Conservation (phyloP, 2,113 vertebrate genomes). For the Hippocampus barbouri region DNA sequence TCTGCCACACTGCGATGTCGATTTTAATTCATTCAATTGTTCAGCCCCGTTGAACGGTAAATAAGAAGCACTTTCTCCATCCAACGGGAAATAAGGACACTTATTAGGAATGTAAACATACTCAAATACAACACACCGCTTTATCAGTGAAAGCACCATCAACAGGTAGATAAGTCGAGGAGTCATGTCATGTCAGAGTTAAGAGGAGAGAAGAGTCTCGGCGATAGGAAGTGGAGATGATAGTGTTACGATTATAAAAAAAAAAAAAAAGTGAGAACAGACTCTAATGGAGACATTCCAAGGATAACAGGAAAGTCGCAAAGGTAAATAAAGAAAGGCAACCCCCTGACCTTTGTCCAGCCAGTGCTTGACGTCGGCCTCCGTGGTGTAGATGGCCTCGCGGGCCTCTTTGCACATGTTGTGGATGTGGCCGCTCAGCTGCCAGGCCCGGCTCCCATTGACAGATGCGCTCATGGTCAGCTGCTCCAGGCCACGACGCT, state of each 20-base stretch:
- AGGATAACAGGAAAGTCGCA: background rate
- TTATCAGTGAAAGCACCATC: conserved; percentile 5
- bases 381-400: conserved; percentile 87
- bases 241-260: background rate
- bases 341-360: conserved; percentile 82
- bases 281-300: background rate
- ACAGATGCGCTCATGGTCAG: conserved; percentile 85
- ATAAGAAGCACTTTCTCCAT: background rate
- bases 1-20: too few relatives aligned
- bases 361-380: conserved; percentile 89
- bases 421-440: conserved; percentile 87
- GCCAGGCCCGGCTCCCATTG: conserved; percentile 84
- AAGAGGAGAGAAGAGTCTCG: conserved; percentile 14
- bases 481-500: conserved; percentile 80
- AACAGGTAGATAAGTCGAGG: conserved; percentile 12
- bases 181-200: background rate
- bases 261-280: background rate
- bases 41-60: background rate
- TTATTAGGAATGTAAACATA: conserved; percentile 1
- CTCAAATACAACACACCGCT: conserved; percentile 7
- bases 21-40: too few relatives aligned
- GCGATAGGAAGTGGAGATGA: conserved; percentile 11
- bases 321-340: conserved; percentile 11
- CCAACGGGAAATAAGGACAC: background rate
- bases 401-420: conserved; percentile 89